Base-by-base conservation (phyloP, 2,113 vertebrate species). In the Conger conger region DNA sequence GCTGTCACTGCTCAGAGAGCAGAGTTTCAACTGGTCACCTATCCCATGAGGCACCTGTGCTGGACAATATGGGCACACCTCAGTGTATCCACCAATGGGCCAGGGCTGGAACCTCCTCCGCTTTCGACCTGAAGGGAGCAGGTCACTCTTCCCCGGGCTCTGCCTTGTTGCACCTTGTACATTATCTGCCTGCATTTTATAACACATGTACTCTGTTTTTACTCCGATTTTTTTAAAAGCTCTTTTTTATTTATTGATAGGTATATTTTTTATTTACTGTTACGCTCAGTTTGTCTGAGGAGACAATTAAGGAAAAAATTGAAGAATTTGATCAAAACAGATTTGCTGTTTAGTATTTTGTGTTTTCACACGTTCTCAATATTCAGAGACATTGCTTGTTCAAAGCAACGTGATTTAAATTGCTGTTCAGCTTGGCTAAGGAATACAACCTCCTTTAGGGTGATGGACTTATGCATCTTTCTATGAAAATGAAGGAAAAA, bases 271-370 rank as follows among this genome's bases (percentile, higher is more conserved):
- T 83, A 79, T 85, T 87, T 38, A 81, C 80, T 89, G 82, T 83
- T 77, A 83, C 84, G 78, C 78, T 87, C 87, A 82, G 90, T 87
- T 89, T 89, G 89, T 89, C 91, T 90, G 88, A 91, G 89, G 84
- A 8, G 84, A 82, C 53, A 76, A 1, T 87, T 88, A 85, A 83
- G 81, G 88, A 2, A 80, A 18, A 18, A 13, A 54, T n/a, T 17
- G 27, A 18, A 54, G 33, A 36, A 86, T 3, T 81, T 83, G 83
- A 73, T 87, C n/a, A 45, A 83, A 87, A 82, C 84, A 83, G 54
- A 68, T 78, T 18, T 85, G 23, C 76, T 23, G n/a, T 83, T 54
- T n/a, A 85, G 37, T 87, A 84, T 93, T 88, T 89, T 89, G 84
- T 88, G 79, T 80, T 80, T 80, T 79, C 35, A 79, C 30, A 80